Base-by-base conservation (phyloP, 2,888 invertebrate species). In the Papilio demoleus region DNA sequence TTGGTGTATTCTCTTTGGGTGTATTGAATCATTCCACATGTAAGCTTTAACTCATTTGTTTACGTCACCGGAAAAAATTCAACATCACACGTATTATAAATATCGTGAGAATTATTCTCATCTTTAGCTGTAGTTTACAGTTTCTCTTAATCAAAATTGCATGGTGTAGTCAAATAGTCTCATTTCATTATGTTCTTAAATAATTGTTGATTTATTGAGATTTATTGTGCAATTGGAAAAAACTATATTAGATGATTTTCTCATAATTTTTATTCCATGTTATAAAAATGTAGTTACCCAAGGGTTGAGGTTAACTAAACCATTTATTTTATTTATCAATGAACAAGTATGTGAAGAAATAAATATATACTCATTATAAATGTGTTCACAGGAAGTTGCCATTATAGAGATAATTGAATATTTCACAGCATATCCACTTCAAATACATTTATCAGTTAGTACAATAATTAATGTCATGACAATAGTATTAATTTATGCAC, bases 11-110 rank as follows among this genome's bases (percentile, higher is more conserved):
- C 0, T 53, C 2, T 17, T 45, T 19, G 17, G 0, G 12, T 9
- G 31, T 53, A 27, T 50, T 50, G 2, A 27, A 27, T 27, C n/a
- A 0, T 24, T 27, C 27, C n/a, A 53, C 53, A 27, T 27, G 27
- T 50, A 6, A n/a, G 53, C 14, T n/a, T 24, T 2, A 2, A 56
- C 31, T 56, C 31, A 56, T 6, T 27, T 67, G 67, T 67, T 67
- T 67, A 62, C 67, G 67, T 67, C 67, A 67, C 17, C 42, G 34
- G 42, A 36, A 67, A 62, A 56, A 62, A 59, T 59, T 56, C 50
- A 61, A 50, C 47, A 17, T 22, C 38, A 36, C 63, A 64, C 61
- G 58, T 66, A 62, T 36, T 42, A 62, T 61, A 62, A 40, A 19
- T 8, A 8, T 50, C 31, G 5, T 58, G 42, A 63, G 17, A 47